phyloP scores from a whole-genome alignment of 2,113 vertebrate genomes.

The Campylomormyrus tamandua region DNA sequence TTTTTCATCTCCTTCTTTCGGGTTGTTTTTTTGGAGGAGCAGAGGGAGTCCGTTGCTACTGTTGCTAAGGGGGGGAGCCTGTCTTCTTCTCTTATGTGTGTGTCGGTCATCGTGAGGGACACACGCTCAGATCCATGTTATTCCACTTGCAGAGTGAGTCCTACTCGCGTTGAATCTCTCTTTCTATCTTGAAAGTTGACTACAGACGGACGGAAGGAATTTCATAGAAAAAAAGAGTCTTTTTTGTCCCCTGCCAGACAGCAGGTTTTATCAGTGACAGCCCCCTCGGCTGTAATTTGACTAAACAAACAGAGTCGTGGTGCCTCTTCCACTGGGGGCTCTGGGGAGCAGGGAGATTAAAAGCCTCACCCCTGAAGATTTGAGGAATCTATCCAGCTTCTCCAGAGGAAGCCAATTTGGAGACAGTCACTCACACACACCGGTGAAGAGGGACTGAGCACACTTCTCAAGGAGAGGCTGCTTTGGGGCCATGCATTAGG shows the following conservation, averaged over 20 bases:
- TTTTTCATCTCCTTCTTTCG: neutral
- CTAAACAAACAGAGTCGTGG: constrained; percentile 21
- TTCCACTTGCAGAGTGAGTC: neutral
- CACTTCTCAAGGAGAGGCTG: neutral
- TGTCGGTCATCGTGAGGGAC: neutral
- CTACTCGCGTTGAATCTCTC: neutral
- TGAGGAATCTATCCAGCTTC: constrained; percentile 16
- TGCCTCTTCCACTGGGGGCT: constrained; percentile 3
- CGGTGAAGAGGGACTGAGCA: neutral
- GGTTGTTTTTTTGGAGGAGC: neutral
- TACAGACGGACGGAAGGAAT: neutral
- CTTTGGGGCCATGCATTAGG: constrained; percentile 3
- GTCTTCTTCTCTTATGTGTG: neutral
- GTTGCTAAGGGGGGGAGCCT: neutral
- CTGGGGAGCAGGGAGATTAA: constrained; percentile 4
- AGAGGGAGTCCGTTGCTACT: neutral
- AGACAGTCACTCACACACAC: constrained; percentile 13
- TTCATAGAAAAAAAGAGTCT: neutral
- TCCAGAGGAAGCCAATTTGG: constrained; percentile 10
- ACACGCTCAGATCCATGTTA: neutral
- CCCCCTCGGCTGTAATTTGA: constrained; percentile 10
- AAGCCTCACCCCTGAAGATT: constrained; percentile 17
- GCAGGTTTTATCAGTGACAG: neutral
- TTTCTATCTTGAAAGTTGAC: neutral
- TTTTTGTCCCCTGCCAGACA: neutral